Base-by-base conservation (phyloP, 2,888 invertebrate genomes). In the Drosophila flavopinicola region DNA sequence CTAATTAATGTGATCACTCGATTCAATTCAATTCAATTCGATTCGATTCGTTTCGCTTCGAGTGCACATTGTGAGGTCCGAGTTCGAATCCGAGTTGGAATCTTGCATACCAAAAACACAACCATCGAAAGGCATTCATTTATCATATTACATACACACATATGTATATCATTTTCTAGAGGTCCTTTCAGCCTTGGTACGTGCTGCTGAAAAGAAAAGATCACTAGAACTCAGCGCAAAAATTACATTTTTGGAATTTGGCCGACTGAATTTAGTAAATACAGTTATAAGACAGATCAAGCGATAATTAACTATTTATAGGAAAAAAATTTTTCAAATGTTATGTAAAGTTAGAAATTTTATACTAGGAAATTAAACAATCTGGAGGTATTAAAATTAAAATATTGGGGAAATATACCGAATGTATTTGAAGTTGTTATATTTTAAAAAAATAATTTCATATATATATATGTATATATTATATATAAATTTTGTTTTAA, bases 1-100 rank as follows among this genome's bases (percentile, higher is more conserved):
- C 66, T 52, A 77, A 78, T 79, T 52, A 64, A 74, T 59, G 44
- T 47, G 38, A 49, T 70, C 54, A 57, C 2, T 20, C 20, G n/a
- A n/a, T n/a, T n/a, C n/a, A n/a, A n/a, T n/a, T 29, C 9, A 39
- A 9, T 32, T 37, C 38, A 39, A 27, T 60, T 44, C 53, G 47
- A 27, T 9, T 27, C 24, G 15, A 9, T 44, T 44, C 30, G 17
- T 42, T 20, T 38, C 17, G 2, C 35, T 15, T 35, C 15, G 25
- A 47, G 9, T 6, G 38, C 20, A n/a, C n/a, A n/a, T 24, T 56
- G 52, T 56, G 56, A 51, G 56, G 56, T 56, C 44, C n/a, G 23
- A 11, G 7, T 15, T 2, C 11, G 15, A 9, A 13, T 47, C 10
- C n/a, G 20, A 3, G 20, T 20, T 20, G 39, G 15, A 32, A 44